Evolutionary conservation across 2,113 vertebrate genomes (phyloP), one percentile per base, ranked within the genome.

Genomic region (Cyprinodon variegatus): DNA sequence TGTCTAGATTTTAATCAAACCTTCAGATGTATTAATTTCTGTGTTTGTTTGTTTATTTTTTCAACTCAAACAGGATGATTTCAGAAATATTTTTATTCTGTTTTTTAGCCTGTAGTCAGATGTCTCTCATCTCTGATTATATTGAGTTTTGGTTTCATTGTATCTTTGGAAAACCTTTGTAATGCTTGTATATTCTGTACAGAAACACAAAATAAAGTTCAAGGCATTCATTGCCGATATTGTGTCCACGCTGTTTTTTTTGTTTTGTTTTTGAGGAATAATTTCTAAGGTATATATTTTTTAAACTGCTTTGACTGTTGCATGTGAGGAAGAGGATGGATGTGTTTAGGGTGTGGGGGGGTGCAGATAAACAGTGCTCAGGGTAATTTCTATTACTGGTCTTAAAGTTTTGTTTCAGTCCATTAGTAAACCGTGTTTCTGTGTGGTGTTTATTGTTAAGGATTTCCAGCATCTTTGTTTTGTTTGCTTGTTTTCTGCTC

Each of bases 151-250:
- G 17, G 40, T 22, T 39, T 22, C 2, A 6, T 41, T 41, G 53
- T 60, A 39, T 11, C 3, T 4, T 37, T 39, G 20, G 38, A 14
- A 65, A 64, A 40, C 57, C 3, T 65, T 36, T 79, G 40, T 36
- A 57, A 73, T 74, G 11, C 8, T 20, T 89, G 76, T 86, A 86
- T 72, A 88, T 85, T 79, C 65, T 90, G 86, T 90, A 86, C 43
- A 90, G 79, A 86, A 6, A 53, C 29, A 37, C 59, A 68, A 88
- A 84, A 65, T 65, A 83, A 87, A 81, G 17, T 50, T 6, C 46
- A 69, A 79, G 62, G 4, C 3, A 61, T 22, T 48, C 10, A 48
- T n/a, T 20, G 64, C n/a, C 11, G 67, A 3, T 46, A 45, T 0
- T 77, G 10, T 74, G 60, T 79, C 5, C 20, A 61, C 41, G 0